Evolutionary conservation across 2,113 vertebrate species (phyloP), one percentile per base, ranked within the genome.

Genomic region (Parotia lawesii): DNA sequence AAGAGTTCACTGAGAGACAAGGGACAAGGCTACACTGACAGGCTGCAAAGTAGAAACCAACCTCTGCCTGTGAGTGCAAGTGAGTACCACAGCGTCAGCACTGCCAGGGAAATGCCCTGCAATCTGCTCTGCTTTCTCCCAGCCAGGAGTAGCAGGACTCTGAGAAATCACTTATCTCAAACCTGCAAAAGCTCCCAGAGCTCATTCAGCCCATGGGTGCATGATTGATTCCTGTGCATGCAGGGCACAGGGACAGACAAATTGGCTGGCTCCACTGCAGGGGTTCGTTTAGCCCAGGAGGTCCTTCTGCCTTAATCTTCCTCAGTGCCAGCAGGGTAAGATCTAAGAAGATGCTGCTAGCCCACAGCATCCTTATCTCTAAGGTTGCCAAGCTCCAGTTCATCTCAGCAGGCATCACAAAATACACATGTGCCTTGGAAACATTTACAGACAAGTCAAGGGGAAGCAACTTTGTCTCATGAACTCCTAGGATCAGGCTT

Each of bases 171-270:
- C 47, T 88, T 50, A 29, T 28, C 60, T 83, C 82, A 79, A 82
- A 58, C 12, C 66, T 38, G 29, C 31, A 53, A 79, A 72, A 1
- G 1, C 54, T 85, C 27, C 15, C 53, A 72, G 66, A 85, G 62
- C 50, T 87, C 1, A 0, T 35, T 79, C 62, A 38, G 78, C 37
- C 77, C 5, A 1, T 8, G 13, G 57, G 48, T 9, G 1, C 13
- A 10, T 2, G 14, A 70, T 0, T 65, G 40, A 87, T 25, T 81
- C 48, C 61, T 25, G 57, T 2, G 3, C 27, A 1, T 10, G 53
- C 42, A 79, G 81, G 15, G 53, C 71, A 54, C 28, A 56, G 61
- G 24, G 29, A 69, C 5, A 3, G 35, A 90, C 9, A 45, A 20
- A 33, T 2, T 57, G 25, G 33, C 64, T 62, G 27, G 44, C 33